Base-by-base conservation (phyloP, 2,113 vertebrate species). In the Labrus mixtus region DNA sequence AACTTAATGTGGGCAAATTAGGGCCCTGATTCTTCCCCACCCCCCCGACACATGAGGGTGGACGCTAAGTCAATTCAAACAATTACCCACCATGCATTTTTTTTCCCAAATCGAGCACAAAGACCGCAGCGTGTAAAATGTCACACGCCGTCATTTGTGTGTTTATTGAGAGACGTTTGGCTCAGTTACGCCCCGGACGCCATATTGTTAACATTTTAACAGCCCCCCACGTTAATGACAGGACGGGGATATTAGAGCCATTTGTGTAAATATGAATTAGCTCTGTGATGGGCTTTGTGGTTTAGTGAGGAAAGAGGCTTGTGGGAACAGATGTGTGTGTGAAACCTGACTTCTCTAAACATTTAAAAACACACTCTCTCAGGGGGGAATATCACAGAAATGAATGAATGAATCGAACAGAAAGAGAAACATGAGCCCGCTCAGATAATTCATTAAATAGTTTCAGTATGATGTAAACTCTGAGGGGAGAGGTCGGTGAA, bases 1-100 rank as follows among this genome's bases (percentile, higher is more conserved):
- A 59, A 74, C 76, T 19, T 83, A 78, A 87, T 68, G 81, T 69
- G 56, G 80, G 65, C 50, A 59, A 85, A 90, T 85, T 71, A 62
- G 6, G 10, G n/a, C n/a, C 59, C 1, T 0, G 33, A 72, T 78
- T 82, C 71, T n/a, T n/a, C n/a, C n/a, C n/a, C n/a, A n/a, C 55
- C 59, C n/a, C 70, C 67, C 69, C 6, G 67, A 46, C 70, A 71
- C 25, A 6, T 5, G 6, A 20, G 23, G 15, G 11, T 3, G 17
- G 45, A 59, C 37, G 60, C 76, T 48, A 45, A 55, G 65, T 79
- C 68, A 65, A 57, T 71, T 63, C 57, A 70, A 66, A 72, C 68
- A 56, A 73, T 61, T 54, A 50, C 20, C 50, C 15, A 22, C 57
- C 64, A 29, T 3, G 29, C 29, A 6, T 33, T 33, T 4, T 8